phyloP scores from a whole-genome alignment of 1,140 invertebrate species.

The Brachystomella parvula region DNA sequence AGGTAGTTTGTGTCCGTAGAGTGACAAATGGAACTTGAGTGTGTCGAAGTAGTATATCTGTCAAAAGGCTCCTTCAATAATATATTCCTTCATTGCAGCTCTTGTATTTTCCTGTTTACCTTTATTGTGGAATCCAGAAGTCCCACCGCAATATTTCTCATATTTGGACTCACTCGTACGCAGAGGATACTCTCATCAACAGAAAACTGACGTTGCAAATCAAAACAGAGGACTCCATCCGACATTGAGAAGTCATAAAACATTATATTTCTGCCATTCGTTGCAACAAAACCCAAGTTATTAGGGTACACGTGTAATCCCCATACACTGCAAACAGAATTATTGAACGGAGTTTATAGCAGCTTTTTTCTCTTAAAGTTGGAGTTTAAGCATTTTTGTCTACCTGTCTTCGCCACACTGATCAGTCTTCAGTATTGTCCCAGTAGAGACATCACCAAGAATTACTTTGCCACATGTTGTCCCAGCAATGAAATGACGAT shows the following conservation, averaged over 20 bases:
- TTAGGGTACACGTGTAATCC: constrained; percentile 28
- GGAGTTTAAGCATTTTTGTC: background rate
- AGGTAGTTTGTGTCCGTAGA: constrained; percentile 95
- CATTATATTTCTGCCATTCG: constrained; percentile 25
- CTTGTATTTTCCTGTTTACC: constrained; percentile 61
- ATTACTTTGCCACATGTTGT: constrained; percentile 77
- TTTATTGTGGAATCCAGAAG: constrained; percentile 89
- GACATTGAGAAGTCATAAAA: constrained; percentile 33
- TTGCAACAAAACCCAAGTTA: constrained; percentile 31
- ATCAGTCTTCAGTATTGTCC: constrained; percentile 51
- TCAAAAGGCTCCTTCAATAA: constrained; percentile 42
- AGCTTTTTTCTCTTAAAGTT: background rate
- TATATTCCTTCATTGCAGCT: background rate
- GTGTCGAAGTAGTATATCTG: constrained; percentile 63
- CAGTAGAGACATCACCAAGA: constrained; percentile 76
- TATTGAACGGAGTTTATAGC: background rate
- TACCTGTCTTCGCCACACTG: constrained; percentile 37
- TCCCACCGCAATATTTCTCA: constrained; percentile 78
- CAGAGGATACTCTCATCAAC: constrained; percentile 78
- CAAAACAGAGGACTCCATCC: constrained; percentile 39
- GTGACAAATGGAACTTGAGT: constrained; percentile 51
- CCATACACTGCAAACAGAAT: constrained; percentile 33
- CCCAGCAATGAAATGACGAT: constrained; percentile 81
- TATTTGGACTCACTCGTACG: constrained; percentile 74
- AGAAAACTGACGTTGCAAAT: constrained; percentile 50